Base-by-base conservation (phyloP, 2,113 vertebrate genomes). In the Peromyscus californicus region DNA sequence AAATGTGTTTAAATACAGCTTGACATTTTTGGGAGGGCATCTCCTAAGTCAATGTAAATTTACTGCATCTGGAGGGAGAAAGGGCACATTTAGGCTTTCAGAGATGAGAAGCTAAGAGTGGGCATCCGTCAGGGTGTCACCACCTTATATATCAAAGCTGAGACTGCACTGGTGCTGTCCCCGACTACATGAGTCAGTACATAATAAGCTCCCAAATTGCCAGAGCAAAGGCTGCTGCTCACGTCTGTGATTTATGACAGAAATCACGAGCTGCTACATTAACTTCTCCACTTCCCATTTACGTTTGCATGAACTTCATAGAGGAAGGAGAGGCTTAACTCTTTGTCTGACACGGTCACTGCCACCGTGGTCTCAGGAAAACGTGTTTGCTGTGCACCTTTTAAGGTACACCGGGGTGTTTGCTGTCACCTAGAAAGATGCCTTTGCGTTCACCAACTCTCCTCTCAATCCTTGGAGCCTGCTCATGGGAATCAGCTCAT, bases 191-290 rank as follows among this genome's bases (percentile, higher is more conserved):
- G 97, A 98, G 97, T 98, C 95, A 98, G 86, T 86, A 42, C 33
- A 59, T 93, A 89, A 93, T 96, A 95, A 97, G 98, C 95, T 89
- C 95, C 22, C 61, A 48, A 3, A 88, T 67, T 8, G 96, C 92
- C 51, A 79, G 97, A 33, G 97, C 80, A n/a, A 96, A 78, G 85
- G 82, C 57, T 85, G 33, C 95, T 96, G 94, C 78, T 97, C 95
- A 95, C 26, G 92, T 93, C 70, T 95, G 72, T 93, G 97, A 97
- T 97, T 97, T 98, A 98, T 95, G 92, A 65, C 36, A 21, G 84
- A 96, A 96, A 97, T 83, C 85, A 96, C 17, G 97, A 97, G 70
- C 91, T 94, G 89, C 74, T 97, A 92, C 82, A 90, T 75, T 96
- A 97, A 97, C 85, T 90, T 97, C 94, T 88, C 74, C 33, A 31